phyloP scores from a whole-genome alignment of 2,888 invertebrate genomes.

The Antheraea yamamai region DNA sequence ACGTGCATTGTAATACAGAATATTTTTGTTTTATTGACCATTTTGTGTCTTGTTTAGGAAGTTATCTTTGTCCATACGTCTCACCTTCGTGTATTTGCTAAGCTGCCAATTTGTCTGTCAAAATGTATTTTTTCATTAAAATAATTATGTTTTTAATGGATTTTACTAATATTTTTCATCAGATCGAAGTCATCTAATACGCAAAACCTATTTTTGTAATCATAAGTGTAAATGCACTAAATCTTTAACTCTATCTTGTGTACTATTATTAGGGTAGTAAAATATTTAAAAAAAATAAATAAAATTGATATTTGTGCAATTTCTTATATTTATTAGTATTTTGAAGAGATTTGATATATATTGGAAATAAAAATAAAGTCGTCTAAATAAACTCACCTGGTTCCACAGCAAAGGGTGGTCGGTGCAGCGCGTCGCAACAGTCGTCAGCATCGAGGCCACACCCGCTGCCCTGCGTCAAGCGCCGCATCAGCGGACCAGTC shows the following conservation, averaged over 20 bases:
- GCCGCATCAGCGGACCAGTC: slow-evolving; percentile 82
- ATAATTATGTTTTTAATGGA: not conserved
- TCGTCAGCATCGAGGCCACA: slow-evolving; percentile 79
- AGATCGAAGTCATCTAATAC: not conserved
- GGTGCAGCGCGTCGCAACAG: slow-evolving; percentile 80
- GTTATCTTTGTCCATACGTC: slow-evolving; percentile 33
- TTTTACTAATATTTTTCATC: not conserved
- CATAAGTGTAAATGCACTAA: not conserved
- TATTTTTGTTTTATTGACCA: slow-evolving; percentile 29
- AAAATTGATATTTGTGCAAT: too few relatives aligned
- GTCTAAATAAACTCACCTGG: slow-evolving; percentile 61
- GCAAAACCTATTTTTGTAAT: not conserved
- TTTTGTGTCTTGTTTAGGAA: slow-evolving; percentile 26
- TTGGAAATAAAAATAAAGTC: slow-evolving; percentile 21
- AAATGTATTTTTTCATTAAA: slow-evolving; percentile 45
- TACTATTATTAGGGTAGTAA: too few relatives aligned
- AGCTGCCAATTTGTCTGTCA: slow-evolving; percentile 67
- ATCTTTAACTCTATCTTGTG: not conserved
- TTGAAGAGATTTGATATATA: not conserved
- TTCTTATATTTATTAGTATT: too few relatives aligned
- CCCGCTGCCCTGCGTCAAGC: slow-evolving; percentile 81
- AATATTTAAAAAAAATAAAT: too few relatives aligned
- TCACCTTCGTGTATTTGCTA: slow-evolving; percentile 64
- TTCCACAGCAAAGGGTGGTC: slow-evolving; percentile 76
- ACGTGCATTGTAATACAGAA: slow-evolving; percentile 26